Conservation (phyloP, 2,888 invertebrate species). For the Alsophila aescularia region DNA sequence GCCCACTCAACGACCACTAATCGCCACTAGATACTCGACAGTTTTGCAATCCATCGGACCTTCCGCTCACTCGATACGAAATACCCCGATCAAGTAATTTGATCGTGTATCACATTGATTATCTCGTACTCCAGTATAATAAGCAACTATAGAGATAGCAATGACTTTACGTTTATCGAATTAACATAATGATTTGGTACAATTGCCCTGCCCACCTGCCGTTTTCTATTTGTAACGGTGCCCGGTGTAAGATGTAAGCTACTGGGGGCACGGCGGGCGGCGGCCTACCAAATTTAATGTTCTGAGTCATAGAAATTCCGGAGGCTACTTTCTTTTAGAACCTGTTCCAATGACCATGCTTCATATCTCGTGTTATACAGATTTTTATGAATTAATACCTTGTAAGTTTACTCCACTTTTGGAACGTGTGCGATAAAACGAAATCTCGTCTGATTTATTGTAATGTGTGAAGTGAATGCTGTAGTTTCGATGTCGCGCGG, state of each 20-base stretch:
- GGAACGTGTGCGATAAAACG: constrained; percentile 1
- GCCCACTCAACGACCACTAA: constrained; percentile 74
- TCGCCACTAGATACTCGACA: constrained; percentile 73
- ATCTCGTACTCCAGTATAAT: constrained; percentile 23
- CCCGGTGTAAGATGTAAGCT: constrained; percentile 6
- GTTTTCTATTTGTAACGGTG: constrained; percentile 29
- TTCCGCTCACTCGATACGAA: constrained; percentile 77
- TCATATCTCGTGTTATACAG: constrained; percentile 10
- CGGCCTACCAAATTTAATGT: constrained; percentile 24
- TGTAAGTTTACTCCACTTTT: neutral
- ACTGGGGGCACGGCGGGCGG: constrained; percentile 19
- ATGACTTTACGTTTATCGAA: constrained; percentile 17
- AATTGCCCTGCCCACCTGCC: constrained; percentile 24
- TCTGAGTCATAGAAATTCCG: constrained; percentile 32
- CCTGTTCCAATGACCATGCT: constrained; percentile 18
- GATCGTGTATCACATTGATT: constrained; percentile 54
- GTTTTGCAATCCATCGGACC: constrained; percentile 74
- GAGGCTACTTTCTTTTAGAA: constrained; percentile 25
- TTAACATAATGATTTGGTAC: constrained; percentile 21
- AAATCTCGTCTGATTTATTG: constrained; percentile 25
- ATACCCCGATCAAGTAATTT: constrained; percentile 64
- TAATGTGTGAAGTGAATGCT: constrained; percentile 32
- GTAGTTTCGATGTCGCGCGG: constrained; percentile 42
- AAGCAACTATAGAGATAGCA: neutral
- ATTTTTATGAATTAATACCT: neutral